phyloP scores from a whole-genome alignment of 2,113 vertebrate species.

The Pontoporia blainvillei region DNA sequence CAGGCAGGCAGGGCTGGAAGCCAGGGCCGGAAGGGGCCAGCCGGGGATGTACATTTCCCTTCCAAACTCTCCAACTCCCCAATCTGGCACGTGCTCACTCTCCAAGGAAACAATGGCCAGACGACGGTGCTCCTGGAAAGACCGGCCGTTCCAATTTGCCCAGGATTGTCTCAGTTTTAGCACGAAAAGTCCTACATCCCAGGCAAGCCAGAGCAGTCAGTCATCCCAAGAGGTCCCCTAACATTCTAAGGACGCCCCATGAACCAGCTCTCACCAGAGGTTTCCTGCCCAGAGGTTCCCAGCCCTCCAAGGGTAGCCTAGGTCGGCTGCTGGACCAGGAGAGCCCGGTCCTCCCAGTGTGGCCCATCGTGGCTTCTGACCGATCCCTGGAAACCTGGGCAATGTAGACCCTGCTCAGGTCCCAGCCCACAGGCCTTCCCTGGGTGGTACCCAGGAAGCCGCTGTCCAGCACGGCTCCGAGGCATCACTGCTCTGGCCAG shows the following conservation, averaged over 20 bases:
- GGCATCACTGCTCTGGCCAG: not conserved
- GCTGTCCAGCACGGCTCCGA: accelerated
- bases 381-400: not conserved
- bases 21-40: accelerated
- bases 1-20: not conserved
- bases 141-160: not conserved
- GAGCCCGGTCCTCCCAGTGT: not conserved
- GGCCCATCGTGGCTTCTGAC: not conserved
- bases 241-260: not conserved
- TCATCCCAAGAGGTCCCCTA: not conserved
- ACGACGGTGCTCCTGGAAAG: not conserved
- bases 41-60: not conserved
- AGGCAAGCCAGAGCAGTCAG: not conserved
- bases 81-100: not conserved
- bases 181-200: not conserved
- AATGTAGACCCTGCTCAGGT: too few species aligned
- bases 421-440: not conserved
- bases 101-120: not conserved
- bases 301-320: not conserved
- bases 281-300: not conserved
- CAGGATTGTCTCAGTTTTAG: not conserved
- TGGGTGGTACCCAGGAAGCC: not conserved
- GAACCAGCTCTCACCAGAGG: not conserved
- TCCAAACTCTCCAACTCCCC: not conserved
- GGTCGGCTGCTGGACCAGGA: not conserved